phyloP scores from a whole-genome alignment of 2,888 invertebrate genomes.

The Hydroisotoma schaefferi region DNA sequence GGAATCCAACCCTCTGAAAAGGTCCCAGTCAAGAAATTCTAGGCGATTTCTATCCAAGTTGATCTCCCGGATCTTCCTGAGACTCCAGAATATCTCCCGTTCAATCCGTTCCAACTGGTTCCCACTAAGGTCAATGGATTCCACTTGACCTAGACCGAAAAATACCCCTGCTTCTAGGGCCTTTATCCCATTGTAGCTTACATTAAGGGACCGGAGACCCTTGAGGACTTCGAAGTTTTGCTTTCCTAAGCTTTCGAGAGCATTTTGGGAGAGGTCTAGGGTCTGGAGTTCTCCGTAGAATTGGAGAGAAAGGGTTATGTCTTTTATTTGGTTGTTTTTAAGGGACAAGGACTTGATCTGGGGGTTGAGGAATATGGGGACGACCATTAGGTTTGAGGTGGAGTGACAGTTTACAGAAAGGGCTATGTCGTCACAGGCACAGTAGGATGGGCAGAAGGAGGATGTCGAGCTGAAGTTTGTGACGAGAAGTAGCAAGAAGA shows the following conservation, averaged over 20 bases:
- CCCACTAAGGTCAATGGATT: conserved; percentile 36
- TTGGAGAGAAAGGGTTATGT: conserved; percentile 44
- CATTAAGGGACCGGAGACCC: conserved; percentile 35
- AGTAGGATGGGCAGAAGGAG: conserved; percentile 43
- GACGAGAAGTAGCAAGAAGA: conserved; percentile 36
- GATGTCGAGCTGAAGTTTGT: conserved; percentile 38
- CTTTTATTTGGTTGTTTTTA: conserved; percentile 42
- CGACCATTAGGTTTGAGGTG: conserved; percentile 38
- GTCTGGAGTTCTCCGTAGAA: conserved; percentile 41
- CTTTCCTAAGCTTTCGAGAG: conserved; percentile 35
- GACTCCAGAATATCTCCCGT: conserved; percentile 33
- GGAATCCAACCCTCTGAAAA: conserved; percentile 34
- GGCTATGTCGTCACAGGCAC: conserved; percentile 41
- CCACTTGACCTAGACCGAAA: conserved; percentile 24
- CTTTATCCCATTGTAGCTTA: conserved; percentile 37
- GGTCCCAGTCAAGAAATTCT: conserved; percentile 43
- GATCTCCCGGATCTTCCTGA: conserved; percentile 35
- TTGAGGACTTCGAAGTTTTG: conserved; percentile 39
- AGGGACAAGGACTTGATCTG: conserved; percentile 43
- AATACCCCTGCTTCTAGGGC: conserved; percentile 36
- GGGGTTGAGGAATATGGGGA: conserved; percentile 46
- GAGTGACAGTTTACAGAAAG: conserved; percentile 43
- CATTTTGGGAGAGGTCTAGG: conserved; percentile 42
- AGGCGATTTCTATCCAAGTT: conserved; percentile 42
- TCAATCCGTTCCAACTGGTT: conserved; percentile 41